Conservation (phyloP, 2,113 vertebrate species). For the Chascanopsetta lugubris region DNA sequence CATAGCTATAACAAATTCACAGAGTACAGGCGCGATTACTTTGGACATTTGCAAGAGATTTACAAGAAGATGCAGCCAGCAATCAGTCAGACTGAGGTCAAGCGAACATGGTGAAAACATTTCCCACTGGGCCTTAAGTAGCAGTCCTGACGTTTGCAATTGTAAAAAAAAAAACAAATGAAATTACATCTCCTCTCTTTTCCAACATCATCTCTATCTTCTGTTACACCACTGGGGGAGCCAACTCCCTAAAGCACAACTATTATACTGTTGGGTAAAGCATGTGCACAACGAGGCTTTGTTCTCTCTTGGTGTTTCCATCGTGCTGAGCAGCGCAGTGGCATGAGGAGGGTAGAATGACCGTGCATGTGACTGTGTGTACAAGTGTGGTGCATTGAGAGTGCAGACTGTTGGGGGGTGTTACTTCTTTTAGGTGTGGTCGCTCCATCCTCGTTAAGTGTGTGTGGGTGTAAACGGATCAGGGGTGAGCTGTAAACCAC, state of each 20-base stretch:
- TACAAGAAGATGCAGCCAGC: neutral
- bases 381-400: conserved; percentile 35
- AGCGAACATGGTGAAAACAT: neutral
- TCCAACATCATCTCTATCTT: no score
- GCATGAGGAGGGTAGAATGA: conserved; percentile 22
- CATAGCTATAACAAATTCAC: neutral
- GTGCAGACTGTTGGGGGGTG: conserved; percentile 20
- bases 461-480: conserved; percentile 51
- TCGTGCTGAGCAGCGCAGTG: conserved; percentile 29
- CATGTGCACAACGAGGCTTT: conserved; percentile 46
- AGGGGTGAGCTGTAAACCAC: conserved; percentile 57
- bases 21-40: neutral
- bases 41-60: neutral
- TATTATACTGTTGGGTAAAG: neutral
- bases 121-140: neutral
- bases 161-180: neutral
- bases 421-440: no score
- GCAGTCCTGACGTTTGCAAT: no score
- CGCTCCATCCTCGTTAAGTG: conserved; percentile 43
- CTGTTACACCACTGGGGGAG: no score
- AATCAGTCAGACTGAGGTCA: neutral
- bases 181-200: neutral
- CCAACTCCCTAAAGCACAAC: neutral
- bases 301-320: conserved; percentile 35
- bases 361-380: conserved; percentile 26